Base-by-base conservation (phyloP, 2,113 vertebrate genomes). In the Pagrus major region DNA sequence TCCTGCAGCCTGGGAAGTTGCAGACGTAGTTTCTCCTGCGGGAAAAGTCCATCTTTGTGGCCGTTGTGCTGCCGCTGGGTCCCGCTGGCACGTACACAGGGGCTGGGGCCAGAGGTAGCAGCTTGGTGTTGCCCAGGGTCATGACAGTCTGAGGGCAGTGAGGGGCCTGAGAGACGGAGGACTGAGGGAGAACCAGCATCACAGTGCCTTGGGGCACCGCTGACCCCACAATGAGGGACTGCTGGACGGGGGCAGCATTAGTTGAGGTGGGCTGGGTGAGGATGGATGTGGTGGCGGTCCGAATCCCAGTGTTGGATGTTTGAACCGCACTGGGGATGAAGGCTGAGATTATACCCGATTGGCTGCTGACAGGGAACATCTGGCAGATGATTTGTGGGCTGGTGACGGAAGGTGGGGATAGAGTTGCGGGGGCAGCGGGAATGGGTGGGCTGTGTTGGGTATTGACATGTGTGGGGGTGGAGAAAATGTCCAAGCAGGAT, bases 21-120 rank as follows among this genome's bases (percentile, higher is more conserved):
- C 98, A 99, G 7, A 98, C 88, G 0, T 99, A 99, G 92, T 98
- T 99, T 33, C 98, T 97, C 77, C 98, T 94, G 72, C 98, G 95
- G 46, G 96, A 98, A 72, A 99, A 98, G 94, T 99, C 98, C 79
- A 96, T 87, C 90, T 97, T 96, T 66, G 97, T 92, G 18, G 89
- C 3, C 0, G 94, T 89, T 0, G 72, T n/a, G 81, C 80, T 80
- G 35, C 86, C 37, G 41, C 79, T 90, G 81, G 96, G 96, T 47
- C 96, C 95, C 1, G 97, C 94, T 2, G 98, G 88, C 2, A 99
- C 87, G 65, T 97, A 96, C 21, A 99, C 80, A 0, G 98, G 98
- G 25, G 98, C 97, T 0, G 98, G 98, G 54, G 98, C 98, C 10
- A 99, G 96, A 74, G 98, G 98, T 88, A 99, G 89, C 33, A 99